Evolutionary conservation across 1,140 invertebrate genomes (phyloP).

Genomic region (Mycetomoellerius zeteki): DNA sequence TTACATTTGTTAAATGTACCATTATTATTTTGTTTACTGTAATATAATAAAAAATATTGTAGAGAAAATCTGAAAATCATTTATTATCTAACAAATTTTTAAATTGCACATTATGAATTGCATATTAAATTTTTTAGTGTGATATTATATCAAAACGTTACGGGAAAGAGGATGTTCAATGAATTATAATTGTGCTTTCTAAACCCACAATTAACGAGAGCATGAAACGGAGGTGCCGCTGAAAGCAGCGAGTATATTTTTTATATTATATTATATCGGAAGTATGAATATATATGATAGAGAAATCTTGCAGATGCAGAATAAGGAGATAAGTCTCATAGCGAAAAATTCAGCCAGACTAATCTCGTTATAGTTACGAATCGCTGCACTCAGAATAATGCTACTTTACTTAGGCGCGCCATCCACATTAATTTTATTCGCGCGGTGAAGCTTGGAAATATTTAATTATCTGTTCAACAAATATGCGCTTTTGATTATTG

Average conservation of each 20-base stretch:
- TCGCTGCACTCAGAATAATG: slow-evolving; percentile 73
- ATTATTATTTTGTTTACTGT: not conserved
- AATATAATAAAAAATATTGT: not conserved
- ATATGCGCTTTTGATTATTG: not conserved
- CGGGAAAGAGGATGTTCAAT: slow-evolving; percentile 30
- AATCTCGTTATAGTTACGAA: slow-evolving; percentile 80
- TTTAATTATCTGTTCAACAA: not conserved
- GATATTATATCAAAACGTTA: not conserved
- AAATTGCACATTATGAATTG: not conserved
- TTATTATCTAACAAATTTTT: not conserved
- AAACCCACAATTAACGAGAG: not conserved
- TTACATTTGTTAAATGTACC: not conserved
- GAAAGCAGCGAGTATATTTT: slow-evolving; percentile 24
- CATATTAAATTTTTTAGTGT: slow-evolving; percentile 14
- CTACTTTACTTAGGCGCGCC: slow-evolving; percentile 70
- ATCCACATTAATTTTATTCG: slow-evolving; percentile 74
- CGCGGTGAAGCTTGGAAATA: slow-evolving; percentile 1
- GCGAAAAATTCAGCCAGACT: slow-evolving; percentile 65
- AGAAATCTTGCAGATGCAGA: slow-evolving; percentile 27
- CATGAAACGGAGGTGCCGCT: not conserved
- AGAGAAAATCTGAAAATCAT: not conserved
- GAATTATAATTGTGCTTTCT: slow-evolving; percentile 52
- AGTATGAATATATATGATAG: slow-evolving; percentile 1
- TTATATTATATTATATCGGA: slow-evolving; percentile 1
- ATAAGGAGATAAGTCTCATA: slow-evolving; percentile 71